A percentile compares a stretch with the other conserved stretches of the same genome.
These are phyloP conservation scores for Etheostoma cragini DNA, from an alignment of 2,113 vertebrate species.

Conservation along the genomic window DNA sequence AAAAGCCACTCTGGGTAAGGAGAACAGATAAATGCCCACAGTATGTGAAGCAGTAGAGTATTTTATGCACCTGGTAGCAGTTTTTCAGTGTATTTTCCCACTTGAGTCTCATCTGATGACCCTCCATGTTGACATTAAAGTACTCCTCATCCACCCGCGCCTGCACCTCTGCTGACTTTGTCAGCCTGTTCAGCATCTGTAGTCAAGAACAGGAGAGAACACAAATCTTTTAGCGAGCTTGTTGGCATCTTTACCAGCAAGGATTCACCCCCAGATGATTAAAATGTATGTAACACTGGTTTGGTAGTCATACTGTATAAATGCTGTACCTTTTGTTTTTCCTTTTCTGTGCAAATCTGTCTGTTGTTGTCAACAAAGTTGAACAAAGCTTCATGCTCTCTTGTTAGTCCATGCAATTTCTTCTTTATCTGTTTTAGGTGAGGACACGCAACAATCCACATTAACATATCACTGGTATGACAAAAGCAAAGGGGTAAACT, in stretches of 20 bases:
- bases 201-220: not conserved
- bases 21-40: constrained; percentile 54
- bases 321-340: constrained; percentile 87
- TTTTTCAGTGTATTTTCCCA: constrained; percentile 90
- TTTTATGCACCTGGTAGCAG: constrained; percentile 85
- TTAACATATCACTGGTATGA: not conserved
- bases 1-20: constrained; percentile 10
- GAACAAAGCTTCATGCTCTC: constrained; percentile 89
- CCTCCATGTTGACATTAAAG: constrained; percentile 88
- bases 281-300: constrained; percentile 1
- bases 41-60: constrained; percentile 19
- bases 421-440: constrained; percentile 84
- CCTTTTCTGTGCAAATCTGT: constrained; percentile 85
- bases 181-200: constrained; percentile 89
- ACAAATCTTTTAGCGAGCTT: not conserved
- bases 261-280: not conserved
- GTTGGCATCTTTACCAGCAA: not conserved
- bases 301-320: too few relatives aligned
- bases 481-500: not conserved
- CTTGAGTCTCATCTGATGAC: constrained; percentile 88
- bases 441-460: constrained; percentile 7
- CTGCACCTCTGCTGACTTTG: constrained; percentile 88
- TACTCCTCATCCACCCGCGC: constrained; percentile 88
- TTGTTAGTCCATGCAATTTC: constrained; percentile 86
- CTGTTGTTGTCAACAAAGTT: constrained; percentile 88